Base-by-base conservation (phyloP, 2,888 invertebrate genomes). In the Drosophila eohydei region DNA sequence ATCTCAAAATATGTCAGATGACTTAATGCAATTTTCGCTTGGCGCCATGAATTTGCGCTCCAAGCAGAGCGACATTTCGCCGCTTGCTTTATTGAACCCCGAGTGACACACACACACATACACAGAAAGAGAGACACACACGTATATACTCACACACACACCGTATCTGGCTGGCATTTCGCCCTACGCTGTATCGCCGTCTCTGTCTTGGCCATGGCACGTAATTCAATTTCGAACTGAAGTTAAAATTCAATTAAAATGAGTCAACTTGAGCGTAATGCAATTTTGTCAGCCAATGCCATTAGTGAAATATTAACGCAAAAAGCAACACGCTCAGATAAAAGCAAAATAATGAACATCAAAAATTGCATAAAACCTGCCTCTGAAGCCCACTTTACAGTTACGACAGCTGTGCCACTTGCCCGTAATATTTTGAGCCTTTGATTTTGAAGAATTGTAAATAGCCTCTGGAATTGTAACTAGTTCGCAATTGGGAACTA, bases 231-330 rank as follows among this genome's bases (percentile, higher is more conserved):
- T 87, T 90, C 89, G 90, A 90, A 84, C 90, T 87, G 89, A 90
- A 90, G 90, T 87, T 87, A 89, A 87, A 87, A 87, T 87, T 90
- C 87, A 87, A 87, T 87, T 87, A 87, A 87, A 87, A 87, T 87
- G 86, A 87, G 90, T 87, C 90, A 90, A 90, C 87, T 87, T 87
- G 90, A 87, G 90, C 87, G 90, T 87, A 87, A 87, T 87, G 87
- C 87, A 87, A 87, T 87, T 87, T 87, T 71, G 73, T 66, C 90
- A 79, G 89, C 89, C 89, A 88, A 90, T 87, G 86, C 89, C 84
- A 87, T 87, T 87, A 90, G 90, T 87, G 90, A 87, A 86, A 87
- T 87, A 90, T 87, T 90, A 87, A 90, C 87, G 90, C 79, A 80
- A 86, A 78, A 75, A 76, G 68, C 58, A 72, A 62, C 62, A 52